Base-by-base conservation (phyloP, 2,888 invertebrate genomes). In the Osmoderma eremita region DNA sequence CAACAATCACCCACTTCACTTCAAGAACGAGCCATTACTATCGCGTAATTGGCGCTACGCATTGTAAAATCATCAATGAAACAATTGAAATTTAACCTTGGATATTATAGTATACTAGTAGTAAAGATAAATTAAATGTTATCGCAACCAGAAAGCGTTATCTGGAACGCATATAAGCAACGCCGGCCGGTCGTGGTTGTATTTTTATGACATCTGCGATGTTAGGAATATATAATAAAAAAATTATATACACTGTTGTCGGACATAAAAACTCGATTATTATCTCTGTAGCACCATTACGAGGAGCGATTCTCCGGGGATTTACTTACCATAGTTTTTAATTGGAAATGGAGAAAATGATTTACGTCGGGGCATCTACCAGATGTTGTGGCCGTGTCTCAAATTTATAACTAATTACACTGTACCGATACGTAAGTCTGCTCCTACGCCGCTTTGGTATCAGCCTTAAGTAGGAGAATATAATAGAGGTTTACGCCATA, bases 11-110 rank as follows among this genome's bases (percentile, higher is more conserved):
- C 6, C 30, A 30, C 30, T 30, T 10, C 30, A 30, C 42, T 13
- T 15, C 42, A 42, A 42, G n/a, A 42, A 12, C 13, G 12, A 42
- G 10, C 42, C 17, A 24, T 20, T 51, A 51, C 13, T 30, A 51
- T 51, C 50, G 54, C 48, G 20, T 48, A 30, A 30, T 17, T 12
- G 48, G 12, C 48, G 18, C 18, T 48, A 48, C 18, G 20, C 39
- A 54, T 54, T 38, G 39, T 54, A 39, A 54, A 54, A 45, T 30
- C 45, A 61, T 61, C 58, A 61, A 61, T 61, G 58, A 45, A 61
- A 61, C 58, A 61, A 61, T 61, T 30, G 58, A 61, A 45, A 58
- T 30, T 45, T 61, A 61, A 61, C 58, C 58, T 61, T 48, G 58
- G 15, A 30, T 24, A 61, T 61, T 61, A 41, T 61, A 48, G 58